Conservation (phyloP, 2,888 invertebrate species). For the Selenia dentaria region DNA sequence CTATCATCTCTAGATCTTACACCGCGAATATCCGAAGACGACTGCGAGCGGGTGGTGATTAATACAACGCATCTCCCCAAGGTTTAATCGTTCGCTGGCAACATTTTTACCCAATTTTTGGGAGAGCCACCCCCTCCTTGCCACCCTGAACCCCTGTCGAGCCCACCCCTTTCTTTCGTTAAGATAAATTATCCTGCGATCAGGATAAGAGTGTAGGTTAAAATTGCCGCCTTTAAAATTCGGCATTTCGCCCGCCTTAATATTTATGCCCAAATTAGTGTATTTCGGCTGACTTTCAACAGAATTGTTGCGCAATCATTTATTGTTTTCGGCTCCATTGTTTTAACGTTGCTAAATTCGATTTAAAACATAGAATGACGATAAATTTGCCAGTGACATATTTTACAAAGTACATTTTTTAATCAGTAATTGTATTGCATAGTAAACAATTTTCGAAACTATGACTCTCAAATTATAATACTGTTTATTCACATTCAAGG, state of each 20-base stretch:
- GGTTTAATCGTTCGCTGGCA: conserved; percentile 84
- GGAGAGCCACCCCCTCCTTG: conserved; percentile 54
- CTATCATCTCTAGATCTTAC: conserved; percentile 54
- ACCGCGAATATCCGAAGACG: conserved; percentile 74
- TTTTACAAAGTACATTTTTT: too few relatives aligned
- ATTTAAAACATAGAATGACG: not conserved
- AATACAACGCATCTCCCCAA: conserved; percentile 84
- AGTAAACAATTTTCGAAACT: too few relatives aligned
- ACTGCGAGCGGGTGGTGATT: conserved; percentile 80
- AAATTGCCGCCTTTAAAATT: conserved; percentile 84
- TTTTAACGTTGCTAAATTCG: conserved; percentile 4
- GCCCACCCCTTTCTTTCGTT: conserved; percentile 84
- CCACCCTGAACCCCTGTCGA: conserved; percentile 46
- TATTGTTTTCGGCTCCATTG: conserved; percentile 17
- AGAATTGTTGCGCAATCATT: conserved; percentile 21
- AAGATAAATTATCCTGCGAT: conserved; percentile 84
- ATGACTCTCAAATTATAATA: too few relatives aligned
- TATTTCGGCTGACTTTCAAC: conserved; percentile 51
- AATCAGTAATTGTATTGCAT: too few relatives aligned
- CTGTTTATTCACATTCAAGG: too few relatives aligned
- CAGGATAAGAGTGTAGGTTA: conserved; percentile 84
- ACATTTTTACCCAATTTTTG: conserved; percentile 85
- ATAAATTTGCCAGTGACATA: too few relatives aligned
- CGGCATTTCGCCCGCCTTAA: conserved; percentile 75
- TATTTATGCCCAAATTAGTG: conserved; percentile 71